A percentile compares a stretch with the other conserved stretches of the same genome.
These are phyloP conservation scores for Murina feae DNA, from an alignment of 2,113 vertebrate species.

Conservation along the genomic window DNA sequence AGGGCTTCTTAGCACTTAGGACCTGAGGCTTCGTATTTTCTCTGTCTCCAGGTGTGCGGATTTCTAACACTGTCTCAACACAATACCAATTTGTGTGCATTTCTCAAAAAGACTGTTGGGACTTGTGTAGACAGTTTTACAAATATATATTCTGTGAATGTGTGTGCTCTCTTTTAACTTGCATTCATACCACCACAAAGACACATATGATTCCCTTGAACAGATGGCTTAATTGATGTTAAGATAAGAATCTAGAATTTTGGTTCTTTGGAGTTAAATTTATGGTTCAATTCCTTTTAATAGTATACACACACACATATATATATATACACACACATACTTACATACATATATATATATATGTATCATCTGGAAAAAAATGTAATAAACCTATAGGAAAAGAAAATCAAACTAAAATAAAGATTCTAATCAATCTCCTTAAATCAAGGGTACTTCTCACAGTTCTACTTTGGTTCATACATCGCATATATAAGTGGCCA, in stretches of 20 bases:
- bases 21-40: neutral
- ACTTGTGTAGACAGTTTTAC: neutral
- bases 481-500: neutral
- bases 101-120: neutral
- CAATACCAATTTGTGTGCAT: neutral
- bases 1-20: neutral
- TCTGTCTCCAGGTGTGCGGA: neutral
- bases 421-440: neutral
- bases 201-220: neutral
- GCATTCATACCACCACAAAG: neutral
- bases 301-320: neutral
- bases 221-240: neutral
- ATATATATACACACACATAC: too few species aligned
- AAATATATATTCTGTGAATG: neutral
- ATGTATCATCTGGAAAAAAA: neutral
- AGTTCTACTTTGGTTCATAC: neutral
- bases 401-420: neutral
- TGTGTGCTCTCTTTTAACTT: conserved; percentile 2
- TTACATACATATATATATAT: neutral
- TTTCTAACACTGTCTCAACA: neutral
- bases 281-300: neutral
- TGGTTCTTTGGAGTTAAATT: conserved; percentile 2
- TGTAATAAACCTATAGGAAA: neutral
- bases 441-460: neutral
- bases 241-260: neutral